These are phyloP conservation scores for Falco biarmicus DNA, from an alignment of 2,797 vertebrate genomes.

Conservation along the genomic window DNA sequence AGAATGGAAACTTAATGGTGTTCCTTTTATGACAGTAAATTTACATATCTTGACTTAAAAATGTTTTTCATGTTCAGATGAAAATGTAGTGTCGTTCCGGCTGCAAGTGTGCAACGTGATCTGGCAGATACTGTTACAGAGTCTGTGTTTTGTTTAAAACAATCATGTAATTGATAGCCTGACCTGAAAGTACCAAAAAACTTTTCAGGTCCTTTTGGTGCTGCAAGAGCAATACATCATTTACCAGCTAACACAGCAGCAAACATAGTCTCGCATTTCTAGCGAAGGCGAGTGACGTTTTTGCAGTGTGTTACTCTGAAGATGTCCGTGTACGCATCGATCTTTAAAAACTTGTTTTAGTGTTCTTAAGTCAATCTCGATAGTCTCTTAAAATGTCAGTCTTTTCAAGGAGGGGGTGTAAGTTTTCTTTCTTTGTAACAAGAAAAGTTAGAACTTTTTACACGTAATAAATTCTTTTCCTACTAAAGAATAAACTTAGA, in stretches of 20 bases:
- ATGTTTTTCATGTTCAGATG: conserved; percentile 49
- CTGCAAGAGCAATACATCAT: not conserved
- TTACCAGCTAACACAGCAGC: not conserved
- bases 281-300: conserved; percentile 58
- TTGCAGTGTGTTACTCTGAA: not conserved
- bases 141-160: not conserved
- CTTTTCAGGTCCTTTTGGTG: not conserved
- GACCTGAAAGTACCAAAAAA: conserved; percentile 3
- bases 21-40: conserved; percentile 38
- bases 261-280: not conserved
- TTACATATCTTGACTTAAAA: conserved; percentile 17
- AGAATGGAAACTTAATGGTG: conserved; percentile 22
- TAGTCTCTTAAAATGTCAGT: conserved; percentile 43
- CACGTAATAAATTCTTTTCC: not conserved
- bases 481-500: not conserved
- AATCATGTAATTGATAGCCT: not conserved
- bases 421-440: not conserved
- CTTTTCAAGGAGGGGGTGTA: not conserved
- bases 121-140: not conserved
- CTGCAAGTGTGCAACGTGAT: not conserved
- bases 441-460: not conserved
- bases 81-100: conserved; percentile 22
- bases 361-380: not conserved
- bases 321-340: not conserved
- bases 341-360: not conserved